Evolutionary conservation across 2,888 invertebrate species (phyloP), one percentile per base, ranked within the genome.

Genomic region (Globia sparganii): DNA sequence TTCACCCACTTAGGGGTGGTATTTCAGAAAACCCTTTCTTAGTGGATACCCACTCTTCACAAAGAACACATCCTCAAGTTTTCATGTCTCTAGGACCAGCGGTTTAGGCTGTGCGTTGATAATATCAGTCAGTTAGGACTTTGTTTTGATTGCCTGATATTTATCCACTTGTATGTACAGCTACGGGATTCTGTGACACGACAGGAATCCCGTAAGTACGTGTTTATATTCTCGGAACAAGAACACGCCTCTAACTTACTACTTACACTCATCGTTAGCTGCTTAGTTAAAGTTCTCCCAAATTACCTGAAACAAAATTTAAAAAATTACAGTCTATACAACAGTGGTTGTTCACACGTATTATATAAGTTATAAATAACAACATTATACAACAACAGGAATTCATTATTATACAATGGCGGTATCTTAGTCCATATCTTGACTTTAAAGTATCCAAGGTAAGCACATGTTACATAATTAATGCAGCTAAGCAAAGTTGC

Each of bases 281-380:
- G 40, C 40, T 40, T 40, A 66, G 65, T 79, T 74, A 79, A 75
- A 77, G 31, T 25, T 83, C 80, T 66, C 78, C 75, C 81, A 77
- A 81, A 86, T 91, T 93, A 93, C 93, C 93, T 93, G 91, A 72
- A 93, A 93, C 88, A 91, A 90, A 86, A 78, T 79, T n/a, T 87
- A 81, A 1, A 49, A 67, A 65, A n/a, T 67, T 53, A 75, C 0
- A 25, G 72, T 21, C 70, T 75, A 77, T 72, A 80, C n/a, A 58
- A 40, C 59, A n/a, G 34, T 70, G 25, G 8, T n/a, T 46, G 28
- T n/a, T 68, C 43, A 58, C 62, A 72, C 56, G 67, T 74, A 28
- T 46, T 70, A 67, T 18, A 21, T 61, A 59, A 46, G 37, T 49
- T 43, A 68, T 69, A 68, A 71, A 56, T 83, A 59, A 75, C 31